A percentile compares a stretch with the other conserved stretches of the same genome.
phyloP scores from a whole-genome alignment of 2,797 vertebrate genomes.

The Nothura maculosa region DNA sequence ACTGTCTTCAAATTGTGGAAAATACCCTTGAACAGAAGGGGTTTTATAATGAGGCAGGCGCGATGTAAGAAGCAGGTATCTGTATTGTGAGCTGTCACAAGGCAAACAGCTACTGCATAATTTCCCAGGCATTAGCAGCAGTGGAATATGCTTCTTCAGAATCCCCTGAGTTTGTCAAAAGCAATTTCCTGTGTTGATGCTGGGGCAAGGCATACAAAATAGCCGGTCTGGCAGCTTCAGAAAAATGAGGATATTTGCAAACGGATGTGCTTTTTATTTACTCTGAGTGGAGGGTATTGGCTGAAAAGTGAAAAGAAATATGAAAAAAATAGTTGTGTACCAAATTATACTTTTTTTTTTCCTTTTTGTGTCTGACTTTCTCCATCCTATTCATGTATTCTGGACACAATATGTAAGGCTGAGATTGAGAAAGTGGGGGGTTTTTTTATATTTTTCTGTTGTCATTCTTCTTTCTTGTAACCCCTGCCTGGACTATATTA shows the following conservation, averaged over 20 bases:
- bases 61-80: neutral
- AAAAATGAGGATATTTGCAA: neutral
- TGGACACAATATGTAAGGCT: neutral
- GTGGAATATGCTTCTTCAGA: slow-evolving; percentile 4
- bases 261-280: neutral
- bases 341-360: neutral
- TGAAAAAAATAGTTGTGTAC: neutral
- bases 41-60: neutral
- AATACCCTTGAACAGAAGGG: neutral
- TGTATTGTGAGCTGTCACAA: neutral
- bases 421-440: too few species aligned
- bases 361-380: neutral
- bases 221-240: slow-evolving; percentile 4
- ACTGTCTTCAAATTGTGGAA: neutral
- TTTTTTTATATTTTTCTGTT: neutral
- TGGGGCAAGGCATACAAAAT: neutral
- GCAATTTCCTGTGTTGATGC: slow-evolving; percentile 13
- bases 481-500: neutral
- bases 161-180: slow-evolving; percentile 25
- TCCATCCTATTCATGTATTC: neutral
- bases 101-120: neutral
- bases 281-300: neutral
- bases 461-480: neutral
- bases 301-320: slow-evolving; percentile 16
- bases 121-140: slow-evolving; percentile 29